Evolutionary conservation across 2,797 vertebrate genomes (phyloP), one percentile per base, ranked within the genome.

Genomic region (Cossypha niveicapilla): DNA sequence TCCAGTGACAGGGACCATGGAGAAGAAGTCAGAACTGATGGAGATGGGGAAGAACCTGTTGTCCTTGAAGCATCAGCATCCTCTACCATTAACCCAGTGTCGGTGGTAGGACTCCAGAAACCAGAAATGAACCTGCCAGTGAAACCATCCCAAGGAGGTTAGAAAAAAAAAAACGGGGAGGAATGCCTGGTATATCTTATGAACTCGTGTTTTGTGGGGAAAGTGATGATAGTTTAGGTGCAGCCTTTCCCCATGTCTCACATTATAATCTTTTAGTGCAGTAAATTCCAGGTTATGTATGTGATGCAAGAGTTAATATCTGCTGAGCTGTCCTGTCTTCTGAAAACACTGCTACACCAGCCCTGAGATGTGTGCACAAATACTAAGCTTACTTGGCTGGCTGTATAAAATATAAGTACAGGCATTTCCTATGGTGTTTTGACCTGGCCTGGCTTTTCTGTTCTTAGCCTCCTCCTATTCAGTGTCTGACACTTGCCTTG

Each of bases 51-150:
- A 28, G 97, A 94, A 70, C 96, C 65, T 66, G 98, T 97, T 96
- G 96, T 97, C 86, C 97, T 89, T 56, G 96, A 96, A 39, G 98
- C 97, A 18, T 97, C 98, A 15, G 98, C 97, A 7, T 98, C 98
- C 13, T 98, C 98, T 30, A 98, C 97, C 88, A 98, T 98, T 96
- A 98, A 95, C 94, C 98, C 97, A 44, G 98, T 90, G 58, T 98
- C 97, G 1, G 90, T 98, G 95, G 97, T 96, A 56, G 97, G 98
- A 37, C 97, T 98, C 4, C 98, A 98, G 84, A 99, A 99, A 96
- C 96, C 98, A 92, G 98, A 99, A 58, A 99, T 99, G 98, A 98
- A 98, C 82, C 98, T 99, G 85, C 99, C 99, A 5, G 98, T 99
- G 95, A 98, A 98, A 96, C 97, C 98, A 34, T 98, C 98, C 78